Conservation (phyloP, 2,113 vertebrate genomes). For the Myrmecobius fasciatus region DNA sequence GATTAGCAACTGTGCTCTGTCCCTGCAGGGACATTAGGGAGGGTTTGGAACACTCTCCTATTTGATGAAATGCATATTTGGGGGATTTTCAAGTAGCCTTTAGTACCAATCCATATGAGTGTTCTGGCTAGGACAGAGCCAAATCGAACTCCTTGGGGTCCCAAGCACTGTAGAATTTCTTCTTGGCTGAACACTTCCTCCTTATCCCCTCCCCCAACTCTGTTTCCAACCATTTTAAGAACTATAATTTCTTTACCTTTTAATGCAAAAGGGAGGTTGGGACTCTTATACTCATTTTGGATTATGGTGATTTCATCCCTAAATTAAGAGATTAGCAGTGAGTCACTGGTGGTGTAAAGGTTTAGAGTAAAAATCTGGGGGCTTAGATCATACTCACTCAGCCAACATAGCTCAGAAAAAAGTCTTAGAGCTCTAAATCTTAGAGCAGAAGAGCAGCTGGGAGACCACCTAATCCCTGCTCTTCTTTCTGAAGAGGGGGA, state of each 20-base stretch:
- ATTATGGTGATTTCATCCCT: conserved; percentile 6
- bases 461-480: background rate
- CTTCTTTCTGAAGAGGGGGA: background rate
- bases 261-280: background rate
- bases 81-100: conserved; percentile 50
- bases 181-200: background rate
- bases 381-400: background rate
- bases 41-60: conserved; percentile 63
- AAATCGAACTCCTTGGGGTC: conserved; percentile 37
- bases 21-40: conserved; percentile 63
- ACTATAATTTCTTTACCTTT: background rate
- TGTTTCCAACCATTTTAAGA: background rate
- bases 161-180: background rate
- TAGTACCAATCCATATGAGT: conserved; percentile 40
- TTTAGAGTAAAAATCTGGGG: background rate
- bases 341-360: background rate
- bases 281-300: background rate
- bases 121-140: conserved; percentile 56
- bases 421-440: background rate
- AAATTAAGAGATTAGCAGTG: background rate
- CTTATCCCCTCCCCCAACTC: background rate
- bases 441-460: background rate
- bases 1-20: conserved; percentile 62
- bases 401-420: background rate
- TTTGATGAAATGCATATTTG: conserved; percentile 80